phyloP scores from a whole-genome alignment of 2,888 invertebrate genomes.

The Archips xylosteana region DNA sequence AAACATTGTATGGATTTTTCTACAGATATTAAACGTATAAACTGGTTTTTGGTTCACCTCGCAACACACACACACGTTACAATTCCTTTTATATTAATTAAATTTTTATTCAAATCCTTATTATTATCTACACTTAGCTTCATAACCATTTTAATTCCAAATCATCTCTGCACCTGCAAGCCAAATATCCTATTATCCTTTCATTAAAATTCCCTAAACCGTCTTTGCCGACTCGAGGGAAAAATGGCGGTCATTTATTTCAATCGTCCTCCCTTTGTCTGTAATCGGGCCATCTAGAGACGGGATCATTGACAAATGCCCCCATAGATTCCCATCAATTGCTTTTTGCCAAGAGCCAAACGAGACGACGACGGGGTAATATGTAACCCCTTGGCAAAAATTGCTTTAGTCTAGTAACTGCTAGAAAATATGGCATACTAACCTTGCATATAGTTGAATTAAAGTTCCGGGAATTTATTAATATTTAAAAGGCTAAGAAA shows the following conservation, averaged over 20 bases:
- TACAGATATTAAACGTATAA: too few relatives aligned
- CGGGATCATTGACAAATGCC: constrained; percentile 31
- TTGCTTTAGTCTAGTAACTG: neutral
- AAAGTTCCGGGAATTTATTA: too few relatives aligned
- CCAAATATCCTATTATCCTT: constrained; percentile 1
- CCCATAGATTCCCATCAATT: constrained; percentile 36
- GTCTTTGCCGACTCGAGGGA: constrained; percentile 14
- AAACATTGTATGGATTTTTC: too few relatives aligned
- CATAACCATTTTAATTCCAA: neutral
- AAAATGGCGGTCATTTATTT: constrained; percentile 38
- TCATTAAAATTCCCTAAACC: constrained; percentile 26
- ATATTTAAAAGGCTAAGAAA: too few relatives aligned
- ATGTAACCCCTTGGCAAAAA: constrained; percentile 1
- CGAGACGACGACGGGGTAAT: constrained; percentile 12
- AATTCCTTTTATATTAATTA: too few relatives aligned
- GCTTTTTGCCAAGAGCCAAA: constrained; percentile 11
- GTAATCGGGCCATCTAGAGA: constrained; percentile 33
- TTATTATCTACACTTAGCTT: neutral
- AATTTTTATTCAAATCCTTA: neutral
- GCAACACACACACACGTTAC: too few relatives aligned
- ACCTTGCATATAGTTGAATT: too few relatives aligned
- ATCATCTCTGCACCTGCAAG: constrained; percentile 3
- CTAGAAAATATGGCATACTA: too few relatives aligned
- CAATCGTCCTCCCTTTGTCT: constrained; percentile 30
- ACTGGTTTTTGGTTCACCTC: too few relatives aligned